phyloP scores from a whole-genome alignment of 2,113 vertebrate species.

The Onychostruthus taczanowskii region DNA sequence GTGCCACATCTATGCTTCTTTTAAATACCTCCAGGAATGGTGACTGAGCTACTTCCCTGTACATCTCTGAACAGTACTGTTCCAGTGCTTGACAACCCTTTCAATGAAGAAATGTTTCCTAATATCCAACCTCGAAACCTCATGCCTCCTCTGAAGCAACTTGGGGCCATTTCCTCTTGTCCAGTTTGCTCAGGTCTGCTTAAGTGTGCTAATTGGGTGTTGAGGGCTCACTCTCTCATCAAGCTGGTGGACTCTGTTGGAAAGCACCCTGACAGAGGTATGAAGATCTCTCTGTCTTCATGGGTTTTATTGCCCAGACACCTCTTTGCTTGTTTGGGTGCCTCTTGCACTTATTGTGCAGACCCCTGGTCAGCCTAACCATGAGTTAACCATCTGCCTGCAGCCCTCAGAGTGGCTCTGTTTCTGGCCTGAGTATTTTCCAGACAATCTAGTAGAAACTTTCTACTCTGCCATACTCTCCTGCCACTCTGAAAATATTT shows the following conservation, averaged over 20 bases:
- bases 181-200: fast-evolving
- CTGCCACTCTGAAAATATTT: not conserved
- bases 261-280: not conserved
- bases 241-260: not conserved
- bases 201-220: not conserved
- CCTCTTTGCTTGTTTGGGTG: not conserved
- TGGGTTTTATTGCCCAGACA: not conserved
- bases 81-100: not conserved
- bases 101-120: not conserved
- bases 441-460: not conserved
- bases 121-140: not conserved
- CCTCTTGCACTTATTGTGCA: not conserved
- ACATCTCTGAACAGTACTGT: not conserved
- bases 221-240: not conserved
- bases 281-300: not conserved
- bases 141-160: not conserved
- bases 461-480: not conserved
- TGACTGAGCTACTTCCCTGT: not conserved
- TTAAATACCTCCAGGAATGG: not conserved
- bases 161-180: not conserved
- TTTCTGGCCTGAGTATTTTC: not conserved
- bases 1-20: not conserved
- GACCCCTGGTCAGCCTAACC: not conserved
- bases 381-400: not conserved
- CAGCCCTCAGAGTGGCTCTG: not conserved